A percentile compares a stretch with the other conserved stretches of the same genome.
These are phyloP conservation scores for Macroteleia sp. DNA, from an alignment of 2,888 invertebrate species.

Conservation along the genomic window DNA sequence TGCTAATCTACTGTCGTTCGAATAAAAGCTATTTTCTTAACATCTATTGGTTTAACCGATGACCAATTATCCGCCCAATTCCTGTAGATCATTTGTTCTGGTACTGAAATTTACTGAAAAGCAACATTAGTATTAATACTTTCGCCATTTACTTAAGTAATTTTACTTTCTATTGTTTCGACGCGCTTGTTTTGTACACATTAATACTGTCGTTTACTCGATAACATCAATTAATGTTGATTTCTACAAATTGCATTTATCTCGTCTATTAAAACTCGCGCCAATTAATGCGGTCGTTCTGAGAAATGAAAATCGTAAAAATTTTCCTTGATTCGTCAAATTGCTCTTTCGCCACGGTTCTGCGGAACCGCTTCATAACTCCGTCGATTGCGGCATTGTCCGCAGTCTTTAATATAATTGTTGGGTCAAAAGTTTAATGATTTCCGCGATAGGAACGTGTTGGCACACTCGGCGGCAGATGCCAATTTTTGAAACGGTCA, in stretches of 20 bases:
- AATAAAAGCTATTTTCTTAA: constrained; percentile 1
- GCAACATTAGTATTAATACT: no score
- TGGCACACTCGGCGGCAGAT: constrained; percentile 19
- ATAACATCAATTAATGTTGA: no score
- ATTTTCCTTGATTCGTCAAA: constrained; percentile 23
- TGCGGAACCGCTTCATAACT: constrained; percentile 13
- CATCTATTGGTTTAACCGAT: constrained; percentile 11
- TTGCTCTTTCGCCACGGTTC: constrained; percentile 1
- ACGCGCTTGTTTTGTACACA: no score
- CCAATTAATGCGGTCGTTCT: constrained; percentile 16
- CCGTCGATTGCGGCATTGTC: constrained; percentile 11
- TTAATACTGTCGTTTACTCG: no score
- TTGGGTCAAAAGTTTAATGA: constrained; percentile 24
- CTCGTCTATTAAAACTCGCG: background rate
- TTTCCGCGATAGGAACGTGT: constrained; percentile 4
- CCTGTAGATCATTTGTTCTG: constrained; percentile 1
- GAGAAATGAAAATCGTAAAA: constrained; percentile 40
- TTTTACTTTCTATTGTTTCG: constrained; percentile 17
- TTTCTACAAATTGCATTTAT: constrained; percentile 16
- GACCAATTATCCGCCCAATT: constrained; percentile 27
- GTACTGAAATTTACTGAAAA: no score
- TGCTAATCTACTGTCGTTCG: no score
- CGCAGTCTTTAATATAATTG: constrained; percentile 19
- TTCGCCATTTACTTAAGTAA: no score
- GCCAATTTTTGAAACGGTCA: constrained; percentile 55